Evolutionary conservation across 2,888 invertebrate genomes (phyloP).

Genomic region (Agrochola circellaris): DNA sequence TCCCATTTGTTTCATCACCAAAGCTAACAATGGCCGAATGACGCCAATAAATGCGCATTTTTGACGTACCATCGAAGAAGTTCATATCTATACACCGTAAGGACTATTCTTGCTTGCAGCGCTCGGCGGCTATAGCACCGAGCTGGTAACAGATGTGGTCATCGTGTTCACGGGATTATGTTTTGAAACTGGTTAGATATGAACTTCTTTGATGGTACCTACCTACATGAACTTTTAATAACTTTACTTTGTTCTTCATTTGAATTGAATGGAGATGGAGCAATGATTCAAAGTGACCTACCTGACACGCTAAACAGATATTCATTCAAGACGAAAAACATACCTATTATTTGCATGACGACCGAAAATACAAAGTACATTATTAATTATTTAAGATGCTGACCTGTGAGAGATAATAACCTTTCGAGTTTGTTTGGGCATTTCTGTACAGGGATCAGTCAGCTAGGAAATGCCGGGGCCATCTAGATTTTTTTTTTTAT

Average conservation of each 20-base stretch:
- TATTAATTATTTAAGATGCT: background rate
- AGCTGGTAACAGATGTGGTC: no score
- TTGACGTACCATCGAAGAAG: no score
- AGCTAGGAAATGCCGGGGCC: background rate
- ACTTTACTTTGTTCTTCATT: slow-evolving; percentile 22
- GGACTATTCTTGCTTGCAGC: no score
- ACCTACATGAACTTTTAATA: slow-evolving; percentile 6
- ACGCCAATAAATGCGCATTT: slow-evolving; percentile 14
- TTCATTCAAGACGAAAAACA: background rate
- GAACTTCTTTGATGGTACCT: no score
- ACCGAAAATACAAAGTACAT: background rate
- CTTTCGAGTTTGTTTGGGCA: background rate
- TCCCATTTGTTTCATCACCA: slow-evolving; percentile 8
- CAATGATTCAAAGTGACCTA: background rate
- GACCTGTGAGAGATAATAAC: no score
- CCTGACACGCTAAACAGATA: background rate
- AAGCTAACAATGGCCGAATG: slow-evolving; percentile 5
- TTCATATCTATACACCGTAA: no score
- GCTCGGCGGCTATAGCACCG: no score
- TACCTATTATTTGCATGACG: background rate
- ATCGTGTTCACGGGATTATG: no score
- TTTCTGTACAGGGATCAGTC: background rate
- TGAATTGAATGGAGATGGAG: slow-evolving; percentile 24
- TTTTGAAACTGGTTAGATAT: no score
- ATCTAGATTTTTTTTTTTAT: background rate